phyloP scores from a whole-genome alignment of 1,140 invertebrate species.

The Hypothenemus hampei region DNA sequence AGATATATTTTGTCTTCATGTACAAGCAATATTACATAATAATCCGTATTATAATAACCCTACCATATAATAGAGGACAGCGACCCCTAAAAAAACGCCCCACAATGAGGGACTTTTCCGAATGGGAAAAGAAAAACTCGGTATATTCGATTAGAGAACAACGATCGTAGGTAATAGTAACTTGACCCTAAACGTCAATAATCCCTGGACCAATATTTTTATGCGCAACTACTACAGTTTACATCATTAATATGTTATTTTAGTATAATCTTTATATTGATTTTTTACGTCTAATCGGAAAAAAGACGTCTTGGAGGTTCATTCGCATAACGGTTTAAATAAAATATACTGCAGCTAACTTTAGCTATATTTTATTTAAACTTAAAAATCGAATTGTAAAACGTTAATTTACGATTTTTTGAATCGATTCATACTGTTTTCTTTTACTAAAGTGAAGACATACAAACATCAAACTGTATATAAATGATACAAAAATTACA shows the following conservation, averaged over 20 bases:
- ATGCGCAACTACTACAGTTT: constrained; percentile 44
- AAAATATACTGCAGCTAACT: too few species aligned
- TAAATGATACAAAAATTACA: too few species aligned
- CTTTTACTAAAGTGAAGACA: too few species aligned
- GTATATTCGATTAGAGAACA: constrained; percentile 44
- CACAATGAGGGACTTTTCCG: constrained; percentile 31
- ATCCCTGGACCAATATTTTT: constrained; percentile 37
- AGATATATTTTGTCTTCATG: constrained; percentile 52
- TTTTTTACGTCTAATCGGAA: constrained; percentile 23
- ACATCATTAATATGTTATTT: constrained; percentile 42
- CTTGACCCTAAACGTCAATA: constrained; percentile 41
- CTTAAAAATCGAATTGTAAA: too few species aligned
- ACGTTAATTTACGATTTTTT: too few species aligned
- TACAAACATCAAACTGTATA: too few species aligned
- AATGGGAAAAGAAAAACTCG: constrained; percentile 35
- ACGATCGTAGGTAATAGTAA: constrained; percentile 40
- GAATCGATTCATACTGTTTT: too few species aligned
- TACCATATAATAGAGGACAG: constrained; percentile 38
- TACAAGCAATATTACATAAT: constrained; percentile 51
- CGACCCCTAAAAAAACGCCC: constrained; percentile 31
- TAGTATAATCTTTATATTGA: constrained; percentile 23
- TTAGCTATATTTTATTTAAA: too few species aligned
- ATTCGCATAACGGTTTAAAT: too few species aligned
- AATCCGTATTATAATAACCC: constrained; percentile 46
- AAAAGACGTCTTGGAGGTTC: neutral